Conservation (phyloP, 2,113 vertebrate genomes). For the Catharus fuscescens region DNA sequence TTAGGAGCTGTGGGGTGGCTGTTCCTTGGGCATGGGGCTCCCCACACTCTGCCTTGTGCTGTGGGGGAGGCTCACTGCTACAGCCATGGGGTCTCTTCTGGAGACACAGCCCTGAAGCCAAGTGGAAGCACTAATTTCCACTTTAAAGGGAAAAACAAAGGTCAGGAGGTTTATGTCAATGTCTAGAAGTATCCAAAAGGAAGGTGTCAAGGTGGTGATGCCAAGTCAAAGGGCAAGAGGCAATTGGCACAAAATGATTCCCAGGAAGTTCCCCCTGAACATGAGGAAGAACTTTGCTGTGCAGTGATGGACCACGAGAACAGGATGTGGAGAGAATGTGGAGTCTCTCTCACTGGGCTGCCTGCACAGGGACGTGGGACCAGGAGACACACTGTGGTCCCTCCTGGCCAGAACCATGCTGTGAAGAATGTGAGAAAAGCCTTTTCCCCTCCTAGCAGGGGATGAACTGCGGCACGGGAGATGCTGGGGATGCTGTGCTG, state of each 20-base stretch:
- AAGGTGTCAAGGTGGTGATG: accelerated
- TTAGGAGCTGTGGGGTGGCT: background rate
- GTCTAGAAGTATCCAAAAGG: background rate
- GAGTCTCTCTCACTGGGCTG: background rate
- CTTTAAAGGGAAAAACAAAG: background rate
- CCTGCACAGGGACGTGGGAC: background rate
- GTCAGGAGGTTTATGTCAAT: background rate
- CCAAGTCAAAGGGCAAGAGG: background rate
- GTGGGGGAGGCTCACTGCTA: accelerated
- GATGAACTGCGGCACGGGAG: background rate
- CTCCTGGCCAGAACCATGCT: background rate
- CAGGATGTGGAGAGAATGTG: background rate
- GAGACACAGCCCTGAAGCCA: background rate
- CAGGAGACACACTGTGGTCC: background rate
- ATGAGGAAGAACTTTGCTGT: background rate
- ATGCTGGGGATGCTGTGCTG: too few relatives aligned
- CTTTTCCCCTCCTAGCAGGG: background rate
- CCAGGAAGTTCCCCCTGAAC: background rate
- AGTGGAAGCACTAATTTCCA: accelerated
- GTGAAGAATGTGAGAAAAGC: background rate
- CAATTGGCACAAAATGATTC: background rate
- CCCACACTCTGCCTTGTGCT: background rate
- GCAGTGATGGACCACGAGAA: accelerated
- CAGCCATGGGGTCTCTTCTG: accelerated
- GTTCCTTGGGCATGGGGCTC: accelerated